A percentile compares a stretch with the other conserved stretches of the same genome.
Evolutionary conservation across 2,797 vertebrate species (phyloP).

Genomic region (Lacerta agilis): DNA sequence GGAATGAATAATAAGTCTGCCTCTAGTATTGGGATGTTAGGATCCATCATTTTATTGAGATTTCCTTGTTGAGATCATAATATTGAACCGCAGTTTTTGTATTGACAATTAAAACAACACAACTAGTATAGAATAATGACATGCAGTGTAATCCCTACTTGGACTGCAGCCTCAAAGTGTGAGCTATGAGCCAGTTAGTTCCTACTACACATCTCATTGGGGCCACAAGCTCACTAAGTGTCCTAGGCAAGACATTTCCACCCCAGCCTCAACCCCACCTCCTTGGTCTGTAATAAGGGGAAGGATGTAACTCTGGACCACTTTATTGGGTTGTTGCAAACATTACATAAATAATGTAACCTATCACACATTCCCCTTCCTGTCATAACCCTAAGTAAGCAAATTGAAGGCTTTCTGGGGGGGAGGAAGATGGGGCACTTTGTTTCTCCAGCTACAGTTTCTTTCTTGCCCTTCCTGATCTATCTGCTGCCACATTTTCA

Average conservation of each 20-base stretch:
- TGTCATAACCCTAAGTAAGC: too few relatives aligned
- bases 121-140: neutral
- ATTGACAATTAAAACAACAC: neutral
- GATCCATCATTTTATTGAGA: conserved; percentile 1
- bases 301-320: too few relatives aligned
- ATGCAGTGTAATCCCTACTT: neutral
- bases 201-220: neutral
- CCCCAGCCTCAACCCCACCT: too few relatives aligned
- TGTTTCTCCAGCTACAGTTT: too few relatives aligned
- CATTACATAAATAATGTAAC: neutral
- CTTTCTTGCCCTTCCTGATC: too few relatives aligned
- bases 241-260: neutral
- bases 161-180: too few relatives aligned
- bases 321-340: neutral
- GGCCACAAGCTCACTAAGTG: neutral
- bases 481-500: too few relatives aligned
- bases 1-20: neutral
- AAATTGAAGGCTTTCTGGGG: too few relatives aligned
- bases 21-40: neutral
- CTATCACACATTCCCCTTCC: too few relatives aligned
- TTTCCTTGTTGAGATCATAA: conserved; percentile 12
- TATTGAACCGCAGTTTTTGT: neutral
- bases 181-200: too few relatives aligned
- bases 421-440: too few relatives aligned
- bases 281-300: too few relatives aligned